Conservation (phyloP, 2,113 vertebrate species). For the Eulemur rufifrons region DNA sequence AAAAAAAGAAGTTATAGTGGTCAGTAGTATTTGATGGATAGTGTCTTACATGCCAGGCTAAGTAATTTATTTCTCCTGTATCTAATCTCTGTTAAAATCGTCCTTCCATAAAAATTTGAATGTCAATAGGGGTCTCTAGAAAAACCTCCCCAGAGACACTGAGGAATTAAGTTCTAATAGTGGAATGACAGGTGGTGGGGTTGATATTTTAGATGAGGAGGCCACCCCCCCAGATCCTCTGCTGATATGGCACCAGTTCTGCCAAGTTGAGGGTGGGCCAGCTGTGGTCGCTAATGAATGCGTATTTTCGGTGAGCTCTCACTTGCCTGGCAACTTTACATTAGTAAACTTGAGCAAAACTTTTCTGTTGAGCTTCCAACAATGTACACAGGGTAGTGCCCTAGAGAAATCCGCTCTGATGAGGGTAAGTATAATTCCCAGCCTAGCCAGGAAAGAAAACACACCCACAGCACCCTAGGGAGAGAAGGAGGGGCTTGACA, state of each 20-base stretch:
- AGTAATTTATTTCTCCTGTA: slow-evolving; percentile 31
- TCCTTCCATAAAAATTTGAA: neutral
- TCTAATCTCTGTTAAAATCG: slow-evolving; percentile 33
- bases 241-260: neutral
- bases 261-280: neutral
- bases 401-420: neutral
- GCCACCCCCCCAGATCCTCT: slow-evolving; percentile 8
- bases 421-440: neutral
- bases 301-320: slow-evolving; percentile 8
- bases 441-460: neutral
- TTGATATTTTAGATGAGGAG: slow-evolving; percentile 6
- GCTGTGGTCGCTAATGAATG: slow-evolving; percentile 39
- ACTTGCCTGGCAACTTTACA: neutral
- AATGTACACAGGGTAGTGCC: neutral
- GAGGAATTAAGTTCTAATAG: slow-evolving; percentile 30
- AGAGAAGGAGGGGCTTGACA: neutral
- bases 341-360: slow-evolving; percentile 2
- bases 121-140: neutral
- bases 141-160: slow-evolving; percentile 21
- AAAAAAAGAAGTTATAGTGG: neutral
- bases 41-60: neutral
- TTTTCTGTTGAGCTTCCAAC: neutral
- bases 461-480: neutral
- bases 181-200: slow-evolving; percentile 48
- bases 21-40: neutral